These are phyloP conservation scores for Drosophila simulans DNA, from an alignment of 1,140 invertebrate species.

Conservation along the genomic window DNA sequence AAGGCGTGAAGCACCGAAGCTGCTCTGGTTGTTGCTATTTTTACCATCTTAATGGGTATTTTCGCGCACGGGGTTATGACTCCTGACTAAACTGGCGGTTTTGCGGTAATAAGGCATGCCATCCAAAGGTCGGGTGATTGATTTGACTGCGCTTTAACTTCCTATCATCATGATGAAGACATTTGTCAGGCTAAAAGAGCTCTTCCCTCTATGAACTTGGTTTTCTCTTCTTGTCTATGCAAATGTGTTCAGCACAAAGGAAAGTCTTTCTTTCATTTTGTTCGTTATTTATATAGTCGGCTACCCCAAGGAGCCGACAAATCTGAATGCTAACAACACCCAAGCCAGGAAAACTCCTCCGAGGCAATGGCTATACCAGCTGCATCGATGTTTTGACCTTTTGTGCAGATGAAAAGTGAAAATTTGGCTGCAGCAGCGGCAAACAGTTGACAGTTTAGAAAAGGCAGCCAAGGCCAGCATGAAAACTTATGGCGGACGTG, in stretches of 20 bases:
- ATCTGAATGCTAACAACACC: conserved; percentile 70
- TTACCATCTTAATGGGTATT: conserved; percentile 1
- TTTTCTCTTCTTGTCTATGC: conserved; percentile 42
- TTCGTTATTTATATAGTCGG: conserved; percentile 28
- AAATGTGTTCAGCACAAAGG: conserved; percentile 44
- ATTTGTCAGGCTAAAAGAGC: conserved; percentile 17
- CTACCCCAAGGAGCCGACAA: conserved; percentile 55
- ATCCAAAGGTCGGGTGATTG: conserved; percentile 25
- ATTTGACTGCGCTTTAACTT: conserved; percentile 33
- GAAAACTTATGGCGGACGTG: conserved; percentile 45
- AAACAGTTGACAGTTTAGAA: conserved; percentile 78
- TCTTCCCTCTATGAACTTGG: conserved; percentile 13
- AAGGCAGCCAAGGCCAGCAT: conserved; percentile 61
- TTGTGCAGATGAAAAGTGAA: conserved; percentile 74
- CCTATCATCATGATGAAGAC: conserved; percentile 28
- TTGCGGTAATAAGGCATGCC: conserved; percentile 21
- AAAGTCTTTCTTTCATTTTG: conserved; percentile 26
- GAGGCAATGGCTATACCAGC: conserved; percentile 18
- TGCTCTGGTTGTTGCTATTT: conserved; percentile 48
- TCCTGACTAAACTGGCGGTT: conserved; percentile 33
- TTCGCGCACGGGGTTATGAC: conserved; percentile 32
- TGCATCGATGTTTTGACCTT: conserved; percentile 65
- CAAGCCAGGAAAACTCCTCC: conserved; percentile 11
- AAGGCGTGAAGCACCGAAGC: conserved; percentile 75
- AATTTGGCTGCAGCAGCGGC: conserved; percentile 46